These are phyloP conservation scores for Ctenodactylus gundi DNA, from an alignment of 2,113 vertebrate species.

Conservation along the genomic window DNA sequence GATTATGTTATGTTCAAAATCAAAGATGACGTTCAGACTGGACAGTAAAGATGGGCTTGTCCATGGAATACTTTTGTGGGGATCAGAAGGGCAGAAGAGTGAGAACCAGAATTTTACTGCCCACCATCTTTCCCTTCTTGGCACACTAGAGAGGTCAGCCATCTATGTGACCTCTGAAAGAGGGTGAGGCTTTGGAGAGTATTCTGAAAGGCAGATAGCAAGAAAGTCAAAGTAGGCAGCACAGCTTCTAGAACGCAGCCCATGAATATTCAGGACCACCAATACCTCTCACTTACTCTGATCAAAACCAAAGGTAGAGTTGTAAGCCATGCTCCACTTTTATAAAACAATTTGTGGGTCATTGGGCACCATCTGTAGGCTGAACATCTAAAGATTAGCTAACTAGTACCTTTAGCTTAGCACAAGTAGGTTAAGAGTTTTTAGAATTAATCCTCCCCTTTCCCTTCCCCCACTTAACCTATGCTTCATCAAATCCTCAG, in stretches of 20 bases:
- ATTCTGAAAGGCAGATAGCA: background rate
- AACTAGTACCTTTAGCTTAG: background rate
- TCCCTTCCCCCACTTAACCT: background rate
- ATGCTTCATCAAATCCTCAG: background rate
- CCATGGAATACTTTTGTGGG: background rate
- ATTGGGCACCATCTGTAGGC: background rate
- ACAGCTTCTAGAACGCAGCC: background rate
- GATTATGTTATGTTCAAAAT: slow-evolving; percentile 12
- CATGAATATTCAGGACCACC: background rate
- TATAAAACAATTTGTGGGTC: slow-evolving; percentile 32
- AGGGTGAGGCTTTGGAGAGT: background rate
- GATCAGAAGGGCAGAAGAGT: background rate
- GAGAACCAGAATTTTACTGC: background rate
- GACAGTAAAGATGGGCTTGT: background rate
- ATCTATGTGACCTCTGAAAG: background rate
- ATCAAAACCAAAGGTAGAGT: background rate
- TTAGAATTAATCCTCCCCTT: background rate
- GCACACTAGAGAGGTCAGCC: background rate
- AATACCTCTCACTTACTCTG: background rate
- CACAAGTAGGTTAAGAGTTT: background rate
- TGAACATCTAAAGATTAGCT: background rate
- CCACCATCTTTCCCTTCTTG: background rate
- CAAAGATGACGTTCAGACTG: slow-evolving; percentile 24
- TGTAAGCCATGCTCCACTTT: background rate
- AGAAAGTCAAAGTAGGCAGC: slow-evolving; percentile 9